Base-by-base conservation (phyloP, 2,888 invertebrate genomes). In the Troilus luridus region DNA sequence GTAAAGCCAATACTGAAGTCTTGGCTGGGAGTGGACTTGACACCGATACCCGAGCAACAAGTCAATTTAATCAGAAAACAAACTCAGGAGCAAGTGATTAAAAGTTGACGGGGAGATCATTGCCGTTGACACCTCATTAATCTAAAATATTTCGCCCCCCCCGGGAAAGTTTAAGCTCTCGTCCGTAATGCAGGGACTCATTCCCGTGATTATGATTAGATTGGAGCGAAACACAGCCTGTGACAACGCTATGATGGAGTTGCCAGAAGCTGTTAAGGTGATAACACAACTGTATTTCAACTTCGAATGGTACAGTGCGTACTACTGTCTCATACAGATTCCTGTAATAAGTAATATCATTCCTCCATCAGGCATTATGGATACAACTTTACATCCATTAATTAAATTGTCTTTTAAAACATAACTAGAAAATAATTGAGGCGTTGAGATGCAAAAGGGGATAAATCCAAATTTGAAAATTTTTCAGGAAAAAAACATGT, bases 1-100 rank as follows among this genome's bases (percentile, higher is more conserved):
- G 41, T 11, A 0, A 6, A 17, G 1, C 14, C 14, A 14, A 19
- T 7, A 27, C 41, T 27, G 72, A 41, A 41, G 27, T 41, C 27
- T 77, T 77, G 0, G 17, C 27, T 8, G 56, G 56, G 41, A 58
- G n/a, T 85, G 85, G 56, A 85, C 85, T 56, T 85, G 85, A 85
- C 85, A 85, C 56, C 56, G 85, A 85, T 85, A 21, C 85, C 56
- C 56, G 85, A 85, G 85, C 85, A 85, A 85, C 85, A 85, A 85
- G 85, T 58, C 56, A 85, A 85, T 58, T 85, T 58, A 58, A 85
- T 85, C 56, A 85, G 54, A 85, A 54, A 85, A 58, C 85, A 21
- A 58, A 58, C 85, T 85, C 85, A 10, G 12, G 8, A 12, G 17
- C 56, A 85, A 85, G 85, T 85, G 85, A 85, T 85, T 85, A 85